Evolutionary conservation across 2,797 vertebrate species (phyloP).

Genomic region (Petrocephalus sullivani): DNA sequence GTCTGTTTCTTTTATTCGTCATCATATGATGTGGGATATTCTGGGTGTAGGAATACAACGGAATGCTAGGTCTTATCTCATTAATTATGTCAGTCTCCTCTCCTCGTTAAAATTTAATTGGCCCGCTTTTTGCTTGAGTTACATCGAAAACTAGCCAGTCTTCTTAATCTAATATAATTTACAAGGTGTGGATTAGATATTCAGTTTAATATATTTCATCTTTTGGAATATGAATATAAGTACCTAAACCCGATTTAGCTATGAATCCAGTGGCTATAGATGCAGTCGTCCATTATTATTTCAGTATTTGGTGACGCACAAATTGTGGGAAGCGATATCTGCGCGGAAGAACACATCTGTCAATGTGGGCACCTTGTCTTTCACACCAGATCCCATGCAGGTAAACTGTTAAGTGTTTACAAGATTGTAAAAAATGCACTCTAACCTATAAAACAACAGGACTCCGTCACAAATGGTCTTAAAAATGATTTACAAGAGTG

Average conservation of each 20-base stretch:
- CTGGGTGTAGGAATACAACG: neutral
- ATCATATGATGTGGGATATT: neutral
- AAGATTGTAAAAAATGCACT: slow-evolving; percentile 42
- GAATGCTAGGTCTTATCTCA: neutral
- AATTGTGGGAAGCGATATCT: neutral
- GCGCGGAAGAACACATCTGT: neutral
- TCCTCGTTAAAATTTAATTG: neutral
- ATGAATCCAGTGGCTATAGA: neutral
- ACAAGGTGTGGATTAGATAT: neutral
- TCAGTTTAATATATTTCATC: neutral
- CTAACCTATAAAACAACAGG: slow-evolving; percentile 44
- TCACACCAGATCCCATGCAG: slow-evolving; percentile 14
- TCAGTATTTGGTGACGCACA: neutral
- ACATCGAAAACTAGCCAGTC: neutral
- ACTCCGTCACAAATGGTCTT: slow-evolving; percentile 33
- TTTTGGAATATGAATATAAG: neutral
- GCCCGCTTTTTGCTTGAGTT: neutral
- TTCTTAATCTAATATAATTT: neutral
- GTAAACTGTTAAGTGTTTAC: slow-evolving; percentile 37
- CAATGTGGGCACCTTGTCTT: slow-evolving; percentile 20
- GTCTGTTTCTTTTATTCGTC: neutral
- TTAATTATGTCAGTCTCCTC: neutral
- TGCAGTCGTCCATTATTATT: neutral
- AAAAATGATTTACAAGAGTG: slow-evolving; percentile 40
- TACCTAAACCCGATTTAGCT: neutral